Evolutionary conservation across 1,140 invertebrate genomes (phyloP), one percentile per base, ranked within the genome.

Genomic region (Zaprionus kolodkinae): DNA sequence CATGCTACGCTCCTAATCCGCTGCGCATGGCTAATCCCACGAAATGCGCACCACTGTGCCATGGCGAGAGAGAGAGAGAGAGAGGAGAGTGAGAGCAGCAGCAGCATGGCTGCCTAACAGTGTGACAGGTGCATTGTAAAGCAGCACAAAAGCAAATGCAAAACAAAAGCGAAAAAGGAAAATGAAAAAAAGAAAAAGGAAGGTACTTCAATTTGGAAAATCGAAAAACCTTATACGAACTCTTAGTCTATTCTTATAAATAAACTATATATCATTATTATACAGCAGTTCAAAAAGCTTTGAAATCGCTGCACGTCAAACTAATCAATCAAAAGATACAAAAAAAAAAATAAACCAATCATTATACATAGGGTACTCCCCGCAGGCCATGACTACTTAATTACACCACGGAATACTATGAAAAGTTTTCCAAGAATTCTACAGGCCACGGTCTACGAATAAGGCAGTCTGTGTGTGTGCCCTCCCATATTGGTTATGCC

Each of bases 341-440:
- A 45, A 55, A 55, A 55, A 13, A 55, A 50, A 45, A 55, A 55
- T 33, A 13, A 55, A 27, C 12, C 11, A 65, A 61, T 25, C 21
- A 50, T 66, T 60, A 55, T 75, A 81, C 76, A 69, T 74, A 33
- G 35, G 56, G 61, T 48, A 43, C 75, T 73, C 78, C 84, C 74
- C 74, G 69, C 63, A 67, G 85, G 50, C 76, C 52, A 45, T 52
- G 84, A 89, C 85, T 88, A 84, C 78, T 89, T 88, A 88, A 88
- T 88, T 88, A 84, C 84, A 81, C 78, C 74, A 35, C 6, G 33
- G 30, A n/a, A 56, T 15, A 65, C 27, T 21, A 33, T 33, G 62
- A 59, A 72, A 77, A 77, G 54, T 68, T 79, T 72, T 70, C 78
- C 71, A 45, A n/a, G 40, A 30, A 30, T 30, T 30, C 27, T 30